Evolutionary conservation across 2,113 vertebrate genomes (phyloP).

Genomic region (Pongo abelii): DNA sequence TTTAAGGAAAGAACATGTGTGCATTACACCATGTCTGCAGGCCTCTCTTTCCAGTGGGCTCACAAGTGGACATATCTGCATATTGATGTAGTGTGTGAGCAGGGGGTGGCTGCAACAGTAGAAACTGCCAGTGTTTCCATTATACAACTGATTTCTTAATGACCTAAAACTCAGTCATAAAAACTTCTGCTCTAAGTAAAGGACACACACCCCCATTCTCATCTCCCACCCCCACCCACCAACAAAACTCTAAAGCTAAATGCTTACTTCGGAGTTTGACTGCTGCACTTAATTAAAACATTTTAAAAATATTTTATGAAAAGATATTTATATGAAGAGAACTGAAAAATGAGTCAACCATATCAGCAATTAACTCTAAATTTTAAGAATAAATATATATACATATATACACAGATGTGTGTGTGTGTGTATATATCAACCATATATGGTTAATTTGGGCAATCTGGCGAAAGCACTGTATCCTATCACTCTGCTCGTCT

Average conservation of each 20-base stretch:
- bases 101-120: slow-evolving; percentile 36
- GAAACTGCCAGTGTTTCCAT: slow-evolving; percentile 66
- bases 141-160: slow-evolving; percentile 67
- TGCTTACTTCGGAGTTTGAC: slow-evolving; percentile 33
- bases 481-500: background rate
- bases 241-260: slow-evolving; percentile 32
- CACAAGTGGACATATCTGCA: slow-evolving; percentile 54
- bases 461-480: background rate
- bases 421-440: too few relatives aligned
- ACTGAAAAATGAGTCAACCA: slow-evolving; percentile 37
- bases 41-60: slow-evolving; percentile 18
- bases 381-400: slow-evolving; percentile 48
- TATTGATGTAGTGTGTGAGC: slow-evolving; percentile 22
- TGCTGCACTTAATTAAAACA: slow-evolving; percentile 45
- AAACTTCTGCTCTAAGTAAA: slow-evolving; percentile 55
- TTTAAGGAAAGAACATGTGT: slow-evolving; percentile 49
- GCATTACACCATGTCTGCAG: slow-evolving; percentile 48
- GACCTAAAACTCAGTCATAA: slow-evolving; percentile 72
- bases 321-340: slow-evolving; percentile 45
- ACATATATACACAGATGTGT: too few relatives aligned
- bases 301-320: slow-evolving; percentile 23
- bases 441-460: slow-evolving; percentile 17
- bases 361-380: slow-evolving; percentile 62
- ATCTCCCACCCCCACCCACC: too few relatives aligned
- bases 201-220: background rate